These are phyloP conservation scores for Ischnus inquisitorius DNA, from an alignment of 2,888 invertebrate species.

Conservation along the genomic window DNA sequence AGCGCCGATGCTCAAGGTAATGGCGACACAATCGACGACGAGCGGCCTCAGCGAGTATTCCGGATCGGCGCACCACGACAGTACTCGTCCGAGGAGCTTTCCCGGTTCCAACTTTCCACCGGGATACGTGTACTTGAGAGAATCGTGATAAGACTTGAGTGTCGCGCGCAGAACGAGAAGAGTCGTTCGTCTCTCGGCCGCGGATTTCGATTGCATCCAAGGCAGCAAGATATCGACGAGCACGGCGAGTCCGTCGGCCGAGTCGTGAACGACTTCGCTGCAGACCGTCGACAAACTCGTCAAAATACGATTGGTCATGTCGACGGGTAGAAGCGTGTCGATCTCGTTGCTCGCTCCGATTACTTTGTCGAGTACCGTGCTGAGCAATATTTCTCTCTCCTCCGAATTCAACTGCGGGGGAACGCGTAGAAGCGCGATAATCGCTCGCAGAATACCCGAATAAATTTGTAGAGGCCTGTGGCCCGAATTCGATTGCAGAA, in stretches of 20 bases:
- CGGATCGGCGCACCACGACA: conserved; percentile 81
- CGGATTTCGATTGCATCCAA: conserved; percentile 82
- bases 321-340: conserved; percentile 43
- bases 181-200: conserved; percentile 77
- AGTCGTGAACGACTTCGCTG: conserved; percentile 79
- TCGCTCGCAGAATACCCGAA: conserved; percentile 77
- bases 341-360: conserved; percentile 79
- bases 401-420: conserved; percentile 78
- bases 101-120: conserved; percentile 81
- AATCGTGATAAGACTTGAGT: conserved; percentile 81
- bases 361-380: conserved; percentile 80
- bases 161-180: conserved; percentile 77
- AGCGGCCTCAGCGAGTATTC: conserved; percentile 76
- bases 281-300: conserved; percentile 77
- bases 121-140: conserved; percentile 82
- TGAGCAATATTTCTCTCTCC: conserved; percentile 79
- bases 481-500: conserved; percentile 79
- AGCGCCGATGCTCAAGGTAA: conserved; percentile 79
- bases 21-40: conserved; percentile 79
- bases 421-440: conserved; percentile 78
- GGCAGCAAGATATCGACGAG: conserved; percentile 80
- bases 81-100: conserved; percentile 79
- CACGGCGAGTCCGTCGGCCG: conserved; percentile 79
- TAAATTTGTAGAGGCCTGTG: conserved; percentile 80
- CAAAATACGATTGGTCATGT: conserved; percentile 73